A percentile compares a stretch with the other conserved stretches of the same genome.
phyloP scores from a whole-genome alignment of 2,888 invertebrate species.

The Beris chalybata region DNA sequence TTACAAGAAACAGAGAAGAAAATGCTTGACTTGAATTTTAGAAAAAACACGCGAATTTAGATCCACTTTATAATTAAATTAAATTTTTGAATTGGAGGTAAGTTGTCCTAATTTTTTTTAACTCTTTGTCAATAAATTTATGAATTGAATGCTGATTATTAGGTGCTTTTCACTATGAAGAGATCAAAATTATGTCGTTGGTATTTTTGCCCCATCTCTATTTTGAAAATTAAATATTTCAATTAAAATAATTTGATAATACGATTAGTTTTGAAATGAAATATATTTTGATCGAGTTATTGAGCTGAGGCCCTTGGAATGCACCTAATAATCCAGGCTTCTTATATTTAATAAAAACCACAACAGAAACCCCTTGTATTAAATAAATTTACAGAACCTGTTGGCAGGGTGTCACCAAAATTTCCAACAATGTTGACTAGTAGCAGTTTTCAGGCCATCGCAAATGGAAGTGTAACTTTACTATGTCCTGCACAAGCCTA shows the following conservation, averaged over 20 bases:
- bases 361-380: background rate
- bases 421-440: conserved; percentile 64
- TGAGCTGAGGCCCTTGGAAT: too few species aligned
- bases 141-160: too few species aligned
- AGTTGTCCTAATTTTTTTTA: conserved; percentile 15
- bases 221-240: too few species aligned
- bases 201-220: background rate
- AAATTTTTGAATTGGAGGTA: conserved; percentile 16
- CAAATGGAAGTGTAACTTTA: conserved; percentile 61
- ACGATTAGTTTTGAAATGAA: too few species aligned
- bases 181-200: background rate
- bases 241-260: too few species aligned
- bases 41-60: background rate
- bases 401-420: conserved; percentile 75
- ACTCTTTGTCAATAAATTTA: background rate
- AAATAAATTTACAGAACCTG: conserved; percentile 61
- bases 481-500: conserved; percentile 70
- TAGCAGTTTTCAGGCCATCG: conserved; percentile 64
- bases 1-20: conserved; percentile 35
- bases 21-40: conserved; percentile 49
- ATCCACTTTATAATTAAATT: conserved; percentile 9
- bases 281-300: too few species aligned
- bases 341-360: background rate
- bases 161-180: background rate
- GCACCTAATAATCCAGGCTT: conserved; percentile 1